These are phyloP conservation scores for Nerophis lumbriciformis DNA, from an alignment of 2,113 vertebrate genomes.

Conservation along the genomic window DNA sequence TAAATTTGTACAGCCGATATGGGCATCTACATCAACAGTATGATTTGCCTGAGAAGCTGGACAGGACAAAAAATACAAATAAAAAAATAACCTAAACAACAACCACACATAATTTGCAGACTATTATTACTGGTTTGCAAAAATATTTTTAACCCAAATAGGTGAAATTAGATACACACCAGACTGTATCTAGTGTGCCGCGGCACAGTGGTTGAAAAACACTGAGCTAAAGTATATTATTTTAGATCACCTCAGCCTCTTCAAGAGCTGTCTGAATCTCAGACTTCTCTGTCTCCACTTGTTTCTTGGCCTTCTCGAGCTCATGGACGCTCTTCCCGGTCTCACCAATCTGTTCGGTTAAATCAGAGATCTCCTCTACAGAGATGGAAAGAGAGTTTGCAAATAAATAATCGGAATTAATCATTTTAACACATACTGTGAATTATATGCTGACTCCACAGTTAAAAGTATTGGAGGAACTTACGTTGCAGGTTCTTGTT, in stretches of 20 bases:
- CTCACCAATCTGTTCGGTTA: constrained; percentile 59
- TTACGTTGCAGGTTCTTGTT: constrained; percentile 55
- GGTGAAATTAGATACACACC: too few species aligned
- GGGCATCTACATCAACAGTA: too few species aligned
- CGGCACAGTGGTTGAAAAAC: too few species aligned
- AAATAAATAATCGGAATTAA: not conserved
- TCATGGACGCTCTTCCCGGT: constrained; percentile 59
- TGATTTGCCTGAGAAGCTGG: too few species aligned
- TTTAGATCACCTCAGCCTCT: constrained; percentile 57
- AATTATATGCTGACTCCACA: not conserved
- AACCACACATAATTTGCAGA: too few species aligned
- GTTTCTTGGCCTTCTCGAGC: constrained; percentile 56
- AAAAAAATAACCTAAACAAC: too few species aligned
- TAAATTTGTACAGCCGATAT: too few species aligned
- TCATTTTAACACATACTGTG: not conserved
- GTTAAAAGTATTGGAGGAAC: constrained; percentile 2
- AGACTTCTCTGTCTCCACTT: constrained; percentile 54
- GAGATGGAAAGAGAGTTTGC: not conserved
- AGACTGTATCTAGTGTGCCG: too few species aligned
- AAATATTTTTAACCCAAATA: too few species aligned
- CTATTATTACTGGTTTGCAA: too few species aligned
- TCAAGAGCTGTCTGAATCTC: constrained; percentile 60
- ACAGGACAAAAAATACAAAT: too few species aligned
- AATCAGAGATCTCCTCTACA: constrained; percentile 59
- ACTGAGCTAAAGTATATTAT: not conserved